These are phyloP conservation scores for Bradypus variegatus DNA, from an alignment of 2,797 vertebrate species.

Conservation along the genomic window DNA sequence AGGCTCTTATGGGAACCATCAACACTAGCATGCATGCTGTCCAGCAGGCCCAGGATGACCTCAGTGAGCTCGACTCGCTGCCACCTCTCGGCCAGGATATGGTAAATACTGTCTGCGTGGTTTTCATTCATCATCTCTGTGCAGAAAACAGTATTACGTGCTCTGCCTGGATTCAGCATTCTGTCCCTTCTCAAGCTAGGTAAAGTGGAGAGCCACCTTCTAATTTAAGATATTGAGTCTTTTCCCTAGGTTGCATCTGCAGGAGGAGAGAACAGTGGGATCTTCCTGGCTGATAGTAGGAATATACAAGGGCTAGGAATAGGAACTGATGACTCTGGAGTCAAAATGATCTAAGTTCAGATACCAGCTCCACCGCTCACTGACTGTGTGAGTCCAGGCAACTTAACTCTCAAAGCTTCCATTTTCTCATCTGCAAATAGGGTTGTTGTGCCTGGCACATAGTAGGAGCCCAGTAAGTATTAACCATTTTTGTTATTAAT, in stretches of 20 bases:
- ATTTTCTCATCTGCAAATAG: not conserved
- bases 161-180: not conserved
- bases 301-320: not conserved
- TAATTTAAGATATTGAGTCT: not conserved
- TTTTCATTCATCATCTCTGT: not conserved
- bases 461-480: not conserved
- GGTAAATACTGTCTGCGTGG: constrained; percentile 73
- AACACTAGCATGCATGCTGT: constrained; percentile 98
- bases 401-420: not conserved
- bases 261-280: not conserved
- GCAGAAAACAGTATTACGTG: not conserved
- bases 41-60: constrained; percentile 91
- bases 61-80: constrained; percentile 89
- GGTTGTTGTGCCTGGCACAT: not conserved
- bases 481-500: not conserved
- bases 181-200: not conserved
- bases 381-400: not conserved
- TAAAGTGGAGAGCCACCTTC: not conserved
- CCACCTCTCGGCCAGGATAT: constrained; percentile 98
- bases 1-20: constrained; percentile 97
- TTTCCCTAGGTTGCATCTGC: not conserved
- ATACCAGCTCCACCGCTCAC: not conserved
- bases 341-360: not conserved
- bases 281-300: not conserved
- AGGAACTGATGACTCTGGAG: not conserved